Base-by-base conservation (phyloP, 2,888 invertebrate species). In the Dolichopus griseipennis region DNA sequence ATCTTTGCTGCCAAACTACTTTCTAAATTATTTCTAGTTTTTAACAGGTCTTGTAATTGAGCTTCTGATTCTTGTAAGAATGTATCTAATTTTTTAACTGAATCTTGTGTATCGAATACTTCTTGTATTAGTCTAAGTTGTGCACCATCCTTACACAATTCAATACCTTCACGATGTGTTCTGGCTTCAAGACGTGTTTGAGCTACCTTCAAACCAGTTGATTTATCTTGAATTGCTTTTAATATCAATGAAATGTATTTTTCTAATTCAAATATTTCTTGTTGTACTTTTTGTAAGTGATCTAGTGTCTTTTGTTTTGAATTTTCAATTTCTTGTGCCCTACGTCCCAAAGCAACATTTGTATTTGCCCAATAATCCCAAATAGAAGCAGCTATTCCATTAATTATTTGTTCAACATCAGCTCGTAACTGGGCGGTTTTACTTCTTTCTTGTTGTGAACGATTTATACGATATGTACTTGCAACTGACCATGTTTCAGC, bases 181-280 rank as follows among this genome's bases (percentile, higher is more conserved):
- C 95, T 83, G 63, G 92, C 90, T 82, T 94, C 93, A 72, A 94
- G 84, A 71, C 93, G 84, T 3, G 93, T 92, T 78, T 93, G 92
- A 1, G 90, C 91, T 64, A 91, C 90, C 81, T 87, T 88, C 82
- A 90, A 84, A 3, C 89, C 89, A 79, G 87, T 86, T 76, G 87
- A 85, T 80, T 95, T 94, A 83, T 94, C 93, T 74, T 90, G 86
- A 73, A 94, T 92, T 0, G 91, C 89, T 83, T 93, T 93, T 77
- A 91, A 90, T 75, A 94, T 82, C 73, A 93, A 81, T 78, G 93
- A 93, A 76, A 94, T 87, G 75, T 92, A 90, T 83, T 92, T 93
- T 82, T 94, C 93, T 75, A 92, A 84, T 78, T 93, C 93, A 79
- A 92, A 94, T 77, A 94, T 88, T 84, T 94, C 94, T 82, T 93